A percentile compares a stretch with the other conserved stretches of the same genome.
Conservation (phyloP, 2,888 invertebrate species). For the Lepidochrysops patricia region DNA sequence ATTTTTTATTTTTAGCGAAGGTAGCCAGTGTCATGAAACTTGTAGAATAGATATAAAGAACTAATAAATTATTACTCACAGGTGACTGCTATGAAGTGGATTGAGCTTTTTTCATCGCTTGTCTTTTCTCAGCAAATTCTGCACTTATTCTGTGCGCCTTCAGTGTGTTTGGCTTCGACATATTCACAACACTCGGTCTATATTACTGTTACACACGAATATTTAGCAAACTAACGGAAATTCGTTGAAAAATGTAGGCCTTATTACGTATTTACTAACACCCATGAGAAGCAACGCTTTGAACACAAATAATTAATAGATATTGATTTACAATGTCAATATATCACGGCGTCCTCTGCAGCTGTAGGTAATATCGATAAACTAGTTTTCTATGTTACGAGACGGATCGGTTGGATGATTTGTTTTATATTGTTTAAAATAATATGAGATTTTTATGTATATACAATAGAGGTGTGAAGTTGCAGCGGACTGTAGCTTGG, state of each 20-base stretch:
- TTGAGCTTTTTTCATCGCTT: conserved; percentile 57
- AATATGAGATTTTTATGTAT: conserved; percentile 62
- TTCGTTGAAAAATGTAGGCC: conserved; percentile 30
- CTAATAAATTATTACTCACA: conserved; percentile 42
- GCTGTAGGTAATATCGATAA: neutral
- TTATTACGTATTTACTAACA: conserved; percentile 34
- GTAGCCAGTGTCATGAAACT: neutral
- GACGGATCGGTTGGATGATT: conserved; percentile 63
- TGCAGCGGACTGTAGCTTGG: conserved; percentile 57
- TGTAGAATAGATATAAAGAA: neutral
- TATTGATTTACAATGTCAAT: conserved; percentile 57
- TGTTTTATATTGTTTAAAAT: conserved; percentile 50
- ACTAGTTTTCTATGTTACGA: conserved; percentile 29
- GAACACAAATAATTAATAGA: conserved; percentile 69
- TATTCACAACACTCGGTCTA: conserved; percentile 40
- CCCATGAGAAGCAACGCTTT: conserved; percentile 41
- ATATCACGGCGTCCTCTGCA: conserved; percentile 21
- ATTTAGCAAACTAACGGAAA: conserved; percentile 36
- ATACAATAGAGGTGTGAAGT: conserved; percentile 65
- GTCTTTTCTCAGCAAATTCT: conserved; percentile 65
- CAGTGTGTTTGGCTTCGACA: conserved; percentile 66
- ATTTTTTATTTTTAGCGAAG: neutral
- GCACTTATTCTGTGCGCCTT: conserved; percentile 69
- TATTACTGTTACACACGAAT: conserved; percentile 29
- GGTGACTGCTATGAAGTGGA: conserved; percentile 68